phyloP scores from a whole-genome alignment of 2,113 vertebrate species.

The Nesoenas mayeri region DNA sequence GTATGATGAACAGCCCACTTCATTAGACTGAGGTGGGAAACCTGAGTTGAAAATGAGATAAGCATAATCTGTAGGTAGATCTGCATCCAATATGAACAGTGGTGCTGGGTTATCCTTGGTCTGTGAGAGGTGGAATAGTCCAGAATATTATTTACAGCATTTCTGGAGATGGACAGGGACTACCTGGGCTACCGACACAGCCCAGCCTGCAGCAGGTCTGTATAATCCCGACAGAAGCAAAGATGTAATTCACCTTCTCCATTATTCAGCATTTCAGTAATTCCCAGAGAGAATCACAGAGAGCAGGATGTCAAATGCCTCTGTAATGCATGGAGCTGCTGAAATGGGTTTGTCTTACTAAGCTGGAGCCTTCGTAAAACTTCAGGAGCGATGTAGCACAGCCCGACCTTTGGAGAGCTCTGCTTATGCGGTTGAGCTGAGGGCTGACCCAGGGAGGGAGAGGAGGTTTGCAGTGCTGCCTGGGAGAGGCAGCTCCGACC shows the following conservation, averaged over 20 bases:
- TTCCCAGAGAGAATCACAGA: not conserved
- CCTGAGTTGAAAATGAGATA: not conserved
- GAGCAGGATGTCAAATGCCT: not conserved
- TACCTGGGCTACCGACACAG: not conserved
- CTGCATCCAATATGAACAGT: not conserved
- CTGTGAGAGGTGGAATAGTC: not conserved
- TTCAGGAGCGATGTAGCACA: not conserved
- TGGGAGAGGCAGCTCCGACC: not conserved
- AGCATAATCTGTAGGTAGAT: not conserved
- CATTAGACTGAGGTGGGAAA: not conserved
- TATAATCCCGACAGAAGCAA: not conserved
- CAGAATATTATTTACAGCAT: not conserved
- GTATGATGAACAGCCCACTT: not conserved
- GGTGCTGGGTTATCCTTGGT: not conserved
- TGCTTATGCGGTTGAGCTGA: not conserved
- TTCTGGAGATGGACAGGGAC: not conserved
- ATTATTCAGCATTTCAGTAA: constrained; percentile 27
- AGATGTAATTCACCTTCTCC: not conserved
- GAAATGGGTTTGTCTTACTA: not conserved
- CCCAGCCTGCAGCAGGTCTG: not conserved
- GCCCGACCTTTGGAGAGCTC: not conserved
- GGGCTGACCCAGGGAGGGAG: not conserved
- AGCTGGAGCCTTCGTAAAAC: not conserved
- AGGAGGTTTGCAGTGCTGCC: not conserved
- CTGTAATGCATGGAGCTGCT: not conserved